Evolutionary conservation across 1,140 invertebrate genomes (phyloP), one percentile per base, ranked within the genome.

Genomic region (Hyphantria cunea): DNA sequence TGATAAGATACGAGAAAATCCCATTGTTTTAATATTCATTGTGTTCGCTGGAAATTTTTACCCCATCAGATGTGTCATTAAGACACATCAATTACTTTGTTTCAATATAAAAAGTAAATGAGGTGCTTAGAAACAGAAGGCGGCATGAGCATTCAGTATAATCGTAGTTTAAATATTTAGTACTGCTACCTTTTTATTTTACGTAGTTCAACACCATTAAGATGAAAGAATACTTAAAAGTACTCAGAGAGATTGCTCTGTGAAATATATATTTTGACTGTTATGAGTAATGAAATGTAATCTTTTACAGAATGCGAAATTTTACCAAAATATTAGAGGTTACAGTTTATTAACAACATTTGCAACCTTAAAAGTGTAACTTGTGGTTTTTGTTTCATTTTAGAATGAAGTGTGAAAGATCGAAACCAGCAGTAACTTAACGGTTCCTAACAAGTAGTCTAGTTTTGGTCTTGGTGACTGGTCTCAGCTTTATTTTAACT

Each of bases 61-160:
- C 45, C 14, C 47, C 33, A n/a, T n/a, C n/a, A n/a, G n/a, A n/a
- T n/a, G n/a, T n/a, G n/a, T n/a, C n/a, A n/a, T n/a, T 32, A 45
- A 59, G 33, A 59, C 47, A 49, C 49, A 49, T 39, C 55, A 59
- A 59, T 59, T 59, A 59, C 55, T 59, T 49, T 25, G 47, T 25
- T 25, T 25, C 5, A 25, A 25, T 5, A 14, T 41, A 12, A 11
- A 48, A 39, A 49, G 49, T 49, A 49, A 59, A 25, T 31, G 42
- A 42, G 25, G 53, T 25, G 17, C 17, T 25, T 25, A 45, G 12
- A 33, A 59, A 59, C 33, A 13, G 34, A 3, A 15, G 9, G 45
- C 48, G 45, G 17, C 17, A 25, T 25, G 17, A 25, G 17, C 1
- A 59, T 15, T 49, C 13, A 47, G 54, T 34, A 48, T 47, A 56